These are phyloP conservation scores for Microplitis mediator DNA, from an alignment of 1,140 invertebrate species.

Conservation along the genomic window DNA sequence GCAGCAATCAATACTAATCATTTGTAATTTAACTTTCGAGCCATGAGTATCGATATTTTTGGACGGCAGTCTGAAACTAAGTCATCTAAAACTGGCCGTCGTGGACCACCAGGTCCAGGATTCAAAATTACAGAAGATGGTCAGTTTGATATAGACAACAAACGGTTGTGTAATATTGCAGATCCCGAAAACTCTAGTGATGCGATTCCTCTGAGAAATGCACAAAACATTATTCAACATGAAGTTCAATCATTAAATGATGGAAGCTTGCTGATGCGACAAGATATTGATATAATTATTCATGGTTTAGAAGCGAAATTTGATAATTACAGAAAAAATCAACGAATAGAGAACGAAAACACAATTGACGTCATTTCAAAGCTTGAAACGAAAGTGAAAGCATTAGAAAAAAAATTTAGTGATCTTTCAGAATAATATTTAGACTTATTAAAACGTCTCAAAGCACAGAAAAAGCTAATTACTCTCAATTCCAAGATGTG, in stretches of 20 bases:
- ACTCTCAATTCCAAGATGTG: constrained; percentile 59
- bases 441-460: too few relatives aligned
- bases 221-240: not conserved
- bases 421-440: too few relatives aligned
- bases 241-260: too few relatives aligned
- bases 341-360: too few relatives aligned
- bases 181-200: not conserved
- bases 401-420: too few relatives aligned
- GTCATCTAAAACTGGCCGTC: not conserved
- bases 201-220: not conserved
- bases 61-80: constrained; percentile 1
- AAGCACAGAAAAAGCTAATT: too few relatives aligned
- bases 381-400: too few relatives aligned
- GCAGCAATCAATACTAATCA: not conserved
- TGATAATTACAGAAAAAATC: too few relatives aligned
- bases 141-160: constrained; percentile 21
- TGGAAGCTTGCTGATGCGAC: too few relatives aligned
- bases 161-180: not conserved
- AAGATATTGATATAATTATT: too few relatives aligned
- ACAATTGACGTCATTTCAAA: too few relatives aligned
- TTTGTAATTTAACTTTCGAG: not conserved
- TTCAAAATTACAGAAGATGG: constrained; percentile 19
- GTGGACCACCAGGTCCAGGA: constrained; percentile 1
- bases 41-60: constrained; percentile 28
- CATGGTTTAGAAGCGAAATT: too few relatives aligned